Conservation (phyloP, 2,888 invertebrate species). For the Amorpha juglandis region DNA sequence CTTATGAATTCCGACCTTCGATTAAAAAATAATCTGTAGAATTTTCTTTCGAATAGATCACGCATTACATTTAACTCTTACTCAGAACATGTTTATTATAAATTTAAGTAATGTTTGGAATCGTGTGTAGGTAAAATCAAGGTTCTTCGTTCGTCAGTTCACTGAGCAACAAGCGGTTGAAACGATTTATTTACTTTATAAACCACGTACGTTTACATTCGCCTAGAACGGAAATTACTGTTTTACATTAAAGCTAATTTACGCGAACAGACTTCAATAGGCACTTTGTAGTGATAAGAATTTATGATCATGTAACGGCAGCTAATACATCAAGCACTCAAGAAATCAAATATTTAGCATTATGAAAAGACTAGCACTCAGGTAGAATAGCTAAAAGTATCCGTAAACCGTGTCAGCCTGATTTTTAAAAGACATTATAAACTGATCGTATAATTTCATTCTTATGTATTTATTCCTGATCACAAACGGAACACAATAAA, state of each 20-base stretch:
- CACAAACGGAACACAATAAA: too few species aligned
- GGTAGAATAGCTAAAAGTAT: too few species aligned
- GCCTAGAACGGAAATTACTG: slow-evolving; percentile 53
- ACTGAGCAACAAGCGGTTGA: slow-evolving; percentile 58
- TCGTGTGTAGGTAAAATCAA: slow-evolving; percentile 56
- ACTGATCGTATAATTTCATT: too few species aligned
- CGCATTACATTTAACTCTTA: slow-evolving; percentile 41
- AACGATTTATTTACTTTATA: slow-evolving; percentile 74
- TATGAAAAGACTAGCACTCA: neutral
- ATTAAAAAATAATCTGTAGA: neutral
- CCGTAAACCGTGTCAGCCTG: too few species aligned
- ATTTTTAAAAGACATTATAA: too few species aligned
- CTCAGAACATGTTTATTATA: slow-evolving; percentile 59
- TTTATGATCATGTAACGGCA: slow-evolving; percentile 4
- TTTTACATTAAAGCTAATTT: slow-evolving; percentile 20
- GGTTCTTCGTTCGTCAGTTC: slow-evolving; percentile 54
- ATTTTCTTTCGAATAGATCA: neutral
- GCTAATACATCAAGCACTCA: neutral
- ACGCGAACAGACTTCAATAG: slow-evolving; percentile 12
- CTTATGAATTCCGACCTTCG: neutral
- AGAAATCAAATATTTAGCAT: neutral
- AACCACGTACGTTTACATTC: slow-evolving; percentile 62
- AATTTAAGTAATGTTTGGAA: slow-evolving; percentile 55
- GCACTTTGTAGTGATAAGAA: slow-evolving; percentile 11
- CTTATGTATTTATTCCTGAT: too few species aligned